Base-by-base conservation (phyloP, 2,113 vertebrate species). In the Heptranchias perlo region DNA sequence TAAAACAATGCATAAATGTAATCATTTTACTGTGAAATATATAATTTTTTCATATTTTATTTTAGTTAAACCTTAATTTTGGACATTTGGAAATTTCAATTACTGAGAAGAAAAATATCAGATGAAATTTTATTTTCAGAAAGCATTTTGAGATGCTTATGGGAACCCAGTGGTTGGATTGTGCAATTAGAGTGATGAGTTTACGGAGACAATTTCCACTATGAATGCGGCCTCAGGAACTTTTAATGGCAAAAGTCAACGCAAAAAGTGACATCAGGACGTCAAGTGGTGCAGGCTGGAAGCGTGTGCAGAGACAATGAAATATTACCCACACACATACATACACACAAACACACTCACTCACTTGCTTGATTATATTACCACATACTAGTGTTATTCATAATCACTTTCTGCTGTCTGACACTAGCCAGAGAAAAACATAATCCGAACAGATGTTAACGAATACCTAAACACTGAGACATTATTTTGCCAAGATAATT, bases 401-500 rank as follows among this genome's bases (percentile, higher is more conserved):
- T 49, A 69, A 65, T 95, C 44, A 95, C 52, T 67, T 95, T 95
- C 13, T 69, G 93, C 64, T 31, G 64, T 69, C 64, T 95, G 52
- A 47, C 11, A 52, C 94, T 23, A 28, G 39, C 62, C 44, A 95
- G 47, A 25, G 44, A 52, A 69, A 93, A 49, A 35, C 64, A 95
- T 95, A 95, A 67, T 69, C 44, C 25, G 73, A 73, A 28, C 47
- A 95, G 94, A 95, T 73, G 94, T 95, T 69, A 35, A 4, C 44
- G 7, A 69, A 69, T 95, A 49, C 64, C 65, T 64, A 95, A 95
- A 47, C 25, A 67, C 64, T 47, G 62, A 67, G 39, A 67, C 13
- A 4, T 91, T 91, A 94, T 47, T 94, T 94, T 47, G 39, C 35
- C 39, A 95, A 35, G 64, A 35, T 67, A 73, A 95, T 95, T 95